Base-by-base conservation (phyloP, 2,888 invertebrate species). In the Quadriops clusia region DNA sequence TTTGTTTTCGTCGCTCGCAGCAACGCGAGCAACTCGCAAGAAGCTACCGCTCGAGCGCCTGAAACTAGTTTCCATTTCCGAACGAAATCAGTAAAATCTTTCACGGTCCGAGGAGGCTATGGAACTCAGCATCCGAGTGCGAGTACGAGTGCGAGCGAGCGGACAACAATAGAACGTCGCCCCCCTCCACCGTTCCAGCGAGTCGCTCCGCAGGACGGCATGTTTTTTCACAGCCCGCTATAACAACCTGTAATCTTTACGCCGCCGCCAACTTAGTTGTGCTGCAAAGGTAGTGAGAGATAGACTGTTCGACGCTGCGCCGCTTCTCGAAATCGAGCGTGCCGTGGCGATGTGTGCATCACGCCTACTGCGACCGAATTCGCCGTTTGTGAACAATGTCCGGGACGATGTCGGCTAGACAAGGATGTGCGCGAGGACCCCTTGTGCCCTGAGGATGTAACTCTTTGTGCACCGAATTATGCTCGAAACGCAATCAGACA, bases 191-290 rank as follows among this genome's bases (percentile, higher is more conserved):
- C 38, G 26, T 43, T 38, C 35, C 43, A 38, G 38, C 41, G 43
- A 42, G 43, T 44, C 42, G 36, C 43, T 46, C 46, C 35, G 43
- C 38, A 39, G 42, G 41, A 41, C 45, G 45, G 52, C 47, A 47
- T 50, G 53, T 56, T 55, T 56, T 56, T 56, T 54, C 55, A 54
- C 52, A 49, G 52, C 50, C 49, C 42, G 46, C 53, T 56, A 56
- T 56, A 58, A 57, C 57, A 57, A 58, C 58, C 57, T 58, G 57
- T 57, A 55, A 55, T 56, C 55, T 51, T 42, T 41, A 37, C 37
- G 38, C 33, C 21, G 33, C 15, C 34, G 29, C 27, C 29, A 30
- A 27, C 32, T 43, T 41, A 45, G 46, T 44, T 39, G 35, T 34
- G 43, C 33, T 28, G 11, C 26, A 41, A 40, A 38, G 41, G 37